Conservation (phyloP, 2,113 vertebrate genomes). For the Pelvicachromis taeniatus region DNA sequence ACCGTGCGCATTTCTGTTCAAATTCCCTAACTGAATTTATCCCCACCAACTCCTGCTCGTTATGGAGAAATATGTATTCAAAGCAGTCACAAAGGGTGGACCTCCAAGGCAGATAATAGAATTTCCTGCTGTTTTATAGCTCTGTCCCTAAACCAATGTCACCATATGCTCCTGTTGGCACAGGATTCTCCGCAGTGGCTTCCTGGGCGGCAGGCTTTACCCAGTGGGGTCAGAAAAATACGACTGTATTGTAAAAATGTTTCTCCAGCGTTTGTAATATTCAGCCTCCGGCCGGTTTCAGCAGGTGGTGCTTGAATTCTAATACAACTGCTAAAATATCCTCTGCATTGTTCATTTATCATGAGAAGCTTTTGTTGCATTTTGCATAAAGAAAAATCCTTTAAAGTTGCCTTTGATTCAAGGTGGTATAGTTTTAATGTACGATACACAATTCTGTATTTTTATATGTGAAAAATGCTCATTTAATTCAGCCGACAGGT, state of each 20-base stretch:
- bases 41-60: slow-evolving; percentile 41
- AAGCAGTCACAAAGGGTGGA: slow-evolving; percentile 53
- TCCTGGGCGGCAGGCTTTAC: slow-evolving; percentile 10
- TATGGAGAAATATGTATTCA: slow-evolving; percentile 50
- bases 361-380: background rate
- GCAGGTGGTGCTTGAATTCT: background rate
- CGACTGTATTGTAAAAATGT: background rate
- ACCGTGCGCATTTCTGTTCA: background rate
- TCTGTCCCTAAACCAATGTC: slow-evolving; percentile 74
- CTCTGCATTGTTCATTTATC: background rate
- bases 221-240: slow-evolving; percentile 29
- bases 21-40: slow-evolving; percentile 13
- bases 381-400: background rate
- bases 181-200: slow-evolving; percentile 29
- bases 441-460: background rate
- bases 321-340: background rate
- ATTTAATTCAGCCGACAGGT: background rate
- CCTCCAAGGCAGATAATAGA: slow-evolving; percentile 71
- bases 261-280: background rate
- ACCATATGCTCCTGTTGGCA: slow-evolving; percentile 79
- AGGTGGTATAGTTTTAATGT: background rate
- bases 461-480: background rate
- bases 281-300: background rate
- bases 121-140: slow-evolving; percentile 73
- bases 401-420: background rate